Evolutionary conservation across 2,113 vertebrate species (phyloP).

Genomic region (Caracal caracal): DNA sequence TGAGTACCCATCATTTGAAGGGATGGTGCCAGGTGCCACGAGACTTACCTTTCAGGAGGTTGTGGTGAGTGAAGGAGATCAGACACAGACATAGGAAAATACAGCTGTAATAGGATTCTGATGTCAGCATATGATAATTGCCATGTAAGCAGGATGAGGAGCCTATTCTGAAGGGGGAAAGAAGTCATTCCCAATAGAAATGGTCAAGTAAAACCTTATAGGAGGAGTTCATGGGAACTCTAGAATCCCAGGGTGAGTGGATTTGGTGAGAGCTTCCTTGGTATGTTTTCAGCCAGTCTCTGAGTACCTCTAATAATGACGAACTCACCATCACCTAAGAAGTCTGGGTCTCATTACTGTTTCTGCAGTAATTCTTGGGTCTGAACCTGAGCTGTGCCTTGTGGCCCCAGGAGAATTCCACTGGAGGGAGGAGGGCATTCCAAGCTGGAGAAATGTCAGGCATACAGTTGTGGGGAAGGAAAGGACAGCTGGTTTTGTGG

Average conservation of each 20-base stretch:
- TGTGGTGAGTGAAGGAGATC: not conserved
- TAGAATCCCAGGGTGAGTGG: not conserved
- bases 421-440: not conserved
- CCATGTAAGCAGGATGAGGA: not conserved
- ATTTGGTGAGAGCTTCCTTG: not conserved
- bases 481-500: not conserved
- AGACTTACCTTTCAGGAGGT: not conserved
- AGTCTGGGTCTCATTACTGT: not conserved
- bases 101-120: not conserved
- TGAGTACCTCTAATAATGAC: not conserved
- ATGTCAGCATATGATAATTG: not conserved
- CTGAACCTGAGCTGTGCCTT: not conserved
- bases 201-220: not conserved
- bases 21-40: not conserved
- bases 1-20: not conserved
- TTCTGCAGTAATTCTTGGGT: not conserved
- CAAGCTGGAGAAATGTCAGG: not conserved
- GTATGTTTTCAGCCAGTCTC: not conserved
- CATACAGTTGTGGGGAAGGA: not conserved
- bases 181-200: not conserved
- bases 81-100: not conserved
- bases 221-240: not conserved
- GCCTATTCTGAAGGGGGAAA: not conserved
- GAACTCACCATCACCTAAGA: not conserved
- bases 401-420: not conserved